phyloP scores from a whole-genome alignment of 2,113 vertebrate species.

The Varanus salvator region DNA sequence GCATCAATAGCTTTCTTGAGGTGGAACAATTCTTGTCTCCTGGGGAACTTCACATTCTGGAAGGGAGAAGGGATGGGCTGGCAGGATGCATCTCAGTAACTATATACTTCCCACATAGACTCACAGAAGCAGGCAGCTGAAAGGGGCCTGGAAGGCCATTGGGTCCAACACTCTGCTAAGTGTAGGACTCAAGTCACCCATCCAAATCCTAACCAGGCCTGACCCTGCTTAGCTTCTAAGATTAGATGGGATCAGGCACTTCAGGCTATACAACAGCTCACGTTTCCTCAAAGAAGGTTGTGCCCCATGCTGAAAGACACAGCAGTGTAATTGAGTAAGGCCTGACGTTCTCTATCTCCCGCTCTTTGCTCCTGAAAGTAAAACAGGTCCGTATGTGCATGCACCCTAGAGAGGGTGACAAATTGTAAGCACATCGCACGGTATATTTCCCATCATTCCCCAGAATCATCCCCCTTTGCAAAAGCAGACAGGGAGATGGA shows the following conservation, averaged over 20 bases:
- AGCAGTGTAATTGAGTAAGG: background rate
- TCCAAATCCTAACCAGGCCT: too few relatives aligned
- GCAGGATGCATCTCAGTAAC: background rate
- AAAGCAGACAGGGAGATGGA: background rate
- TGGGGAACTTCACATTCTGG: background rate
- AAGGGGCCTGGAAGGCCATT: too few relatives aligned
- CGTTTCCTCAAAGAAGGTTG: background rate
- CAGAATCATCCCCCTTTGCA: background rate
- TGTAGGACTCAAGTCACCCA: too few relatives aligned
- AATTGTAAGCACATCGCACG: background rate
- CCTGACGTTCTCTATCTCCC: background rate
- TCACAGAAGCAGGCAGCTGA: too few relatives aligned
- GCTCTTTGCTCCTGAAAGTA: background rate
- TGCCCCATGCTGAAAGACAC: background rate
- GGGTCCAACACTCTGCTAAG: too few relatives aligned
- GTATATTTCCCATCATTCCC: background rate
- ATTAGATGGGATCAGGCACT: too few relatives aligned
- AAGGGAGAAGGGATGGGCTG: background rate
- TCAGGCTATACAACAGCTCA: too few relatives aligned
- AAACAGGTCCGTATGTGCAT: background rate
- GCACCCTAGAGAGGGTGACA: too few relatives aligned
- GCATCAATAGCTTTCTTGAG: background rate
- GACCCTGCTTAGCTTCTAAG: too few relatives aligned
- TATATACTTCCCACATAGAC: background rate
- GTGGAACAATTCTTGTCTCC: background rate